Evolutionary conservation across 1,140 invertebrate species (phyloP).

Genomic region (Epicauta chinensis): DNA sequence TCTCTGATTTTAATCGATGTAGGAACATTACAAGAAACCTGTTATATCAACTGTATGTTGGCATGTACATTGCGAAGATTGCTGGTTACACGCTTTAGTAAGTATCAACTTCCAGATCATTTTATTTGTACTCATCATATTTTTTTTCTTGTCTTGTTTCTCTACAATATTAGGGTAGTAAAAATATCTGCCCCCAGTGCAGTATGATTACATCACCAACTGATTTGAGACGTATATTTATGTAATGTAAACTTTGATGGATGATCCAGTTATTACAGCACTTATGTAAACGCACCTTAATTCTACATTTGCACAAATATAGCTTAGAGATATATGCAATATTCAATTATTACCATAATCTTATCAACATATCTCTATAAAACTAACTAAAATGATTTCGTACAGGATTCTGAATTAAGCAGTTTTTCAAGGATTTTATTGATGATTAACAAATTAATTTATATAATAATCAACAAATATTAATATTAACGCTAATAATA

Average conservation of each 20-base stretch:
- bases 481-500: too few relatives aligned
- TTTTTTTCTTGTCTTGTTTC: slow-evolving; percentile 10
- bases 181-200: slow-evolving; percentile 77
- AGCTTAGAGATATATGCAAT: slow-evolving; percentile 10
- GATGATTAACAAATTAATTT: slow-evolving; percentile 5
- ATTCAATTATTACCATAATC: slow-evolving; percentile 1
- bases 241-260: slow-evolving; percentile 47
- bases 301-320: slow-evolving; percentile 10
- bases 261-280: slow-evolving; percentile 6
- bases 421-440: slow-evolving; percentile 1
- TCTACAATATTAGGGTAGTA: slow-evolving; percentile 50
- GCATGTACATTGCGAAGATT: slow-evolving; percentile 79
- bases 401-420: slow-evolving; percentile 1
- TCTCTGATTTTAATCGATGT: slow-evolving; percentile 22
- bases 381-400: too few relatives aligned
- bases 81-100: slow-evolving; percentile 68
- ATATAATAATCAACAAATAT: too few relatives aligned
- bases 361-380: slow-evolving; percentile 10
- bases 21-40: slow-evolving; percentile 59
- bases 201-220: slow-evolving; percentile 73
- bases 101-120: slow-evolving; percentile 14
- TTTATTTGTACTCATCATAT: not conserved
- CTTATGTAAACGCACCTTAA: slow-evolving; percentile 16
- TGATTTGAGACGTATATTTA: slow-evolving; percentile 68
- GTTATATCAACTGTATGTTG: slow-evolving; percentile 74